These are phyloP conservation scores for Crocidura indochinensis DNA, from an alignment of 2,797 vertebrate species.

Conservation along the genomic window DNA sequence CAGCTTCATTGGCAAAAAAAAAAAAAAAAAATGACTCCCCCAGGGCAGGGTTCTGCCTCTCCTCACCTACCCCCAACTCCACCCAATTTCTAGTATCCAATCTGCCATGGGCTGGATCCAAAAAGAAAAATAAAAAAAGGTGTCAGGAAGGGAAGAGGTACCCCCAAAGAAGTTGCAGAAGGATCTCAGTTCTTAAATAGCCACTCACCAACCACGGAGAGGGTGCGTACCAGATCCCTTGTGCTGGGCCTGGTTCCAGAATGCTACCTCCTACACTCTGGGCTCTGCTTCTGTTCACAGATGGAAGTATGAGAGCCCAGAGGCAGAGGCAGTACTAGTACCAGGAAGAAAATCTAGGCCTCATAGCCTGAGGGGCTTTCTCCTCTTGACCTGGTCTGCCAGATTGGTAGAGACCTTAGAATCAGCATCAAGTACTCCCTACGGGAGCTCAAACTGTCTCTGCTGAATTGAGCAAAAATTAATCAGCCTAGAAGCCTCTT, in stretches of 20 bases:
- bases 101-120: background rate
- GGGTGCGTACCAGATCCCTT: background rate
- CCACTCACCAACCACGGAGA: background rate
- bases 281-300: constrained; percentile 58
- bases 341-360: background rate
- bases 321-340: background rate
- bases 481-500: background rate
- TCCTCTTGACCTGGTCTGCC: constrained; percentile 3
- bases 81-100: constrained; percentile 5
- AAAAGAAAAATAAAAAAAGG: constrained; percentile 31
- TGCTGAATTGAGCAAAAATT: constrained; percentile 10
- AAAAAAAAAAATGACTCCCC: constrained; percentile 71
- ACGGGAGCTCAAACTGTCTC: background rate
- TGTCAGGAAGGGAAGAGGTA: constrained; percentile 58
- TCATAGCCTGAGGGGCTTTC: background rate
- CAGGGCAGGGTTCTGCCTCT: constrained; percentile 69
- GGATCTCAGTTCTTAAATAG: constrained; percentile 46
- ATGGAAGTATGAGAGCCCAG: constrained; percentile 1
- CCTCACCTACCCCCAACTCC: constrained; percentile 44
- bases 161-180: constrained; percentile 38
- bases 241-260: constrained; percentile 45
- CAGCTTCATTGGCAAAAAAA: constrained; percentile 76
- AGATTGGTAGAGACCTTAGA: background rate
- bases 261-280: constrained; percentile 43
- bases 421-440: background rate